Conservation (phyloP, 1,140 invertebrate species). For the Microvelia longipes region DNA sequence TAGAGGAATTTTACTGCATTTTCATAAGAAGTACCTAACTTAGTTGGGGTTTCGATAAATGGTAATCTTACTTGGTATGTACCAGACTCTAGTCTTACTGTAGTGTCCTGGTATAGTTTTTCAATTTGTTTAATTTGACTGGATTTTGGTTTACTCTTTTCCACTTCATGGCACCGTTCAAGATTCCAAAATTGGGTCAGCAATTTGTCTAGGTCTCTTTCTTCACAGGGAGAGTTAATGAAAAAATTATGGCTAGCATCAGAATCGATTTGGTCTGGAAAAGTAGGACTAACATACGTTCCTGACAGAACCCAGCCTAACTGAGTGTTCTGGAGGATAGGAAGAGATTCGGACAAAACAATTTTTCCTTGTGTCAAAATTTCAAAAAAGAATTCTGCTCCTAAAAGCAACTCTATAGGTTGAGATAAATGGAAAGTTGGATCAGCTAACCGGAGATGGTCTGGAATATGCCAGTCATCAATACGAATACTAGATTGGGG, state of each 20-base stretch:
- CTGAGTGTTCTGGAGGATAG: not conserved
- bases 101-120: not conserved
- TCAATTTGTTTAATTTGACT: not conserved
- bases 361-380: not conserved
- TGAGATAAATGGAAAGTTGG: not conserved
- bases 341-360: not conserved
- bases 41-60: not conserved
- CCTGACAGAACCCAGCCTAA: not conserved
- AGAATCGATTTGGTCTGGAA: not conserved
- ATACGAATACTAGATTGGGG: not conserved
- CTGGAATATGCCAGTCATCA: not conserved
- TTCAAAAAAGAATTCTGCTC: not conserved
- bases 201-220: not conserved
- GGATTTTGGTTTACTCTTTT: not conserved
- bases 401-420: not conserved
- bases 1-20: not conserved
- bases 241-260: not conserved
- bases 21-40: not conserved
- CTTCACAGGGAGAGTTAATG: not conserved
- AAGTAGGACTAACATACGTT: not conserved
- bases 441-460: not conserved
- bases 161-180: not conserved
- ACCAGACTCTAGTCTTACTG: not conserved
- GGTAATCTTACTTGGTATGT: not conserved
- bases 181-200: not conserved